Percentiles rank a stretch among this genome's conserved stretches.
Evolutionary conservation across 1,140 invertebrate genomes (phyloP).

Genomic region (Thrips palmi): DNA sequence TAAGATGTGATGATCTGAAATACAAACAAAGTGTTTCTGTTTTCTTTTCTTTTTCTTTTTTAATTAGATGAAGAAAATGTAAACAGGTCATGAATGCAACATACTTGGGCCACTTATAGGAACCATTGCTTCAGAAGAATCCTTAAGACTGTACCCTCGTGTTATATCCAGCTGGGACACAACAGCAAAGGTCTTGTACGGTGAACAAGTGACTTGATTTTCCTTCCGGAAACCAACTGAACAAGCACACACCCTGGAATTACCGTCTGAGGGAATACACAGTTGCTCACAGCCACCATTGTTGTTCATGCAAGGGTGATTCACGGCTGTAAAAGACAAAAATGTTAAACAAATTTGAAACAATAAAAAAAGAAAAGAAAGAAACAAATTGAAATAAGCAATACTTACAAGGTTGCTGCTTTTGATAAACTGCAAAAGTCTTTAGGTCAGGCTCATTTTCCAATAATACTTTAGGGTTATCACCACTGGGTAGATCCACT

Average conservation of each 20-base stretch:
- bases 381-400: constrained; percentile 1
- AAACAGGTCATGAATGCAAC: neutral
- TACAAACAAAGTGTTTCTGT: too few species aligned
- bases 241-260: constrained; percentile 61
- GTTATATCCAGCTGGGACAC: constrained; percentile 77
- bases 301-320: constrained; percentile 66
- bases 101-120: constrained; percentile 68
- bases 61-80: constrained; percentile 3
- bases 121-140: constrained; percentile 80
- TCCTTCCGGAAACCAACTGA: constrained; percentile 72
- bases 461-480: constrained; percentile 54
- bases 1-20: constrained; percentile 56
- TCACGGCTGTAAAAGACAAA: constrained; percentile 30
- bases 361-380: neutral
- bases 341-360: constrained; percentile 13
- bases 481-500: constrained; percentile 65
- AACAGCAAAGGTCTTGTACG: constrained; percentile 77
- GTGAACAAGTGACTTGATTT: constrained; percentile 40
- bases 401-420: constrained; percentile 45
- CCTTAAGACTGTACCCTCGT: constrained; percentile 68
- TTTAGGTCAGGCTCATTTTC: constrained; percentile 78
- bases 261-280: constrained; percentile 60
- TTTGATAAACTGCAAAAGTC: constrained; percentile 72
- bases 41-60: constrained; percentile 1
- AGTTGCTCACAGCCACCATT: constrained; percentile 90